phyloP scores from a whole-genome alignment of 2,113 vertebrate species.

The Tiliqua scincoides region DNA sequence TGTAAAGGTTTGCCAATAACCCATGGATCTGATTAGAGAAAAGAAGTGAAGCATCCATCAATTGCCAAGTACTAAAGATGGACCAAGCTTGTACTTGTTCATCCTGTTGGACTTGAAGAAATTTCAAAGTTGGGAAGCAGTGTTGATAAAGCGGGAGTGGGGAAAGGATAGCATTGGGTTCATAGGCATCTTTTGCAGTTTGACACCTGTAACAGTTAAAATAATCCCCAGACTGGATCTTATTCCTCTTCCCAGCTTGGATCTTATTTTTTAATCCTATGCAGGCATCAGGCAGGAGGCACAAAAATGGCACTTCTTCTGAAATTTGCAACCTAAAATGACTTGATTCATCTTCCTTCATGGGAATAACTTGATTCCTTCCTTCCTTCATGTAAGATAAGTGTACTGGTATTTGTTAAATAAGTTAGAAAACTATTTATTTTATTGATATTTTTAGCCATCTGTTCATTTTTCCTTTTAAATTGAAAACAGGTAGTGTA shows the following conservation, averaged over 20 bases:
- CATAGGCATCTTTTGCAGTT: neutral
- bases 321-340: neutral
- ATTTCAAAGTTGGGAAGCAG: neutral
- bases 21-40: constrained; percentile 17
- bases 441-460: neutral
- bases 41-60: constrained; percentile 12
- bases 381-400: neutral
- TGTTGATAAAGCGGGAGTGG: too few relatives aligned
- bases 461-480: neutral
- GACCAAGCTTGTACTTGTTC: neutral
- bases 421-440: neutral
- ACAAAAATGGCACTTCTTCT: neutral
- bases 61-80: constrained; percentile 3
- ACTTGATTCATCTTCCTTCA: neutral
- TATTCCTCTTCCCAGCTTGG: neutral
- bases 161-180: too few relatives aligned
- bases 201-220: neutral
- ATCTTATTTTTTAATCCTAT: neutral
- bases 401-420: neutral
- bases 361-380: too few relatives aligned
- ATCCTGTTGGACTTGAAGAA: neutral
- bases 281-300: neutral
- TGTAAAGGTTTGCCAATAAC: constrained; percentile 19
- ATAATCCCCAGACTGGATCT: neutral
- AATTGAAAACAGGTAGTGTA: neutral